Evolutionary conservation across 2,888 invertebrate genomes (phyloP), one percentile per base, ranked within the genome.

Genomic region (Neoascia interrupta): DNA sequence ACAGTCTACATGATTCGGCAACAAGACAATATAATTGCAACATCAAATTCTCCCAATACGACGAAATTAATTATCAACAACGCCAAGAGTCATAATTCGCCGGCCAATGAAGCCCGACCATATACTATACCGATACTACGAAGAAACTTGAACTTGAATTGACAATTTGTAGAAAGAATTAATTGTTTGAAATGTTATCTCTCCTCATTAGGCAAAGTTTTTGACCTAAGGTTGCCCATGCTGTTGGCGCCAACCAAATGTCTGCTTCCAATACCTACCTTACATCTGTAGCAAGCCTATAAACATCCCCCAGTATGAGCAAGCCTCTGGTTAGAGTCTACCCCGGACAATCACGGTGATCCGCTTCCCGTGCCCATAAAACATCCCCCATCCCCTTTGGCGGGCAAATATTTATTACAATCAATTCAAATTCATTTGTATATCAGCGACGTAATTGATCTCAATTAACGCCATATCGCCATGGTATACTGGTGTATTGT

Each of bases 371-470:
- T 19, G 13, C 45, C 26, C 37, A 53, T 18, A 6, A 4, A 45
- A 19, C 43, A 74, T 36, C 3, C 8, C 39, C 26, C 26, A 10
- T 10, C 60, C 47, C 15, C 47, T 11, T 63, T 10, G 54, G 49
- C 45, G 58, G 34, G 64, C 51, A 68, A 68, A 61, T 73, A n/a
- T n/a, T n/a, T n/a, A n/a, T n/a, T n/a, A n/a, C n/a, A 73, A 79
- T 73, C 79, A 73, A 79, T 79, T 79, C 66, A 68, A 73, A 73
- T 73, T 79, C 49, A 61, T 73, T 68, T 79, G 64, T 66, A 19
- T 72, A 79, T 61, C 76, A 79, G 60, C 76, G 45, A 79, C 76
- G 73, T 79, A 79, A 79, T 79, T 79, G 79, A 79, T 79, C 61
- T 56, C 72, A 79, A 79, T 79, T 79, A 79, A 73, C 61, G 66